Base-by-base conservation (phyloP, 2,113 vertebrate species). In the Pomatostomus ruficeps region DNA sequence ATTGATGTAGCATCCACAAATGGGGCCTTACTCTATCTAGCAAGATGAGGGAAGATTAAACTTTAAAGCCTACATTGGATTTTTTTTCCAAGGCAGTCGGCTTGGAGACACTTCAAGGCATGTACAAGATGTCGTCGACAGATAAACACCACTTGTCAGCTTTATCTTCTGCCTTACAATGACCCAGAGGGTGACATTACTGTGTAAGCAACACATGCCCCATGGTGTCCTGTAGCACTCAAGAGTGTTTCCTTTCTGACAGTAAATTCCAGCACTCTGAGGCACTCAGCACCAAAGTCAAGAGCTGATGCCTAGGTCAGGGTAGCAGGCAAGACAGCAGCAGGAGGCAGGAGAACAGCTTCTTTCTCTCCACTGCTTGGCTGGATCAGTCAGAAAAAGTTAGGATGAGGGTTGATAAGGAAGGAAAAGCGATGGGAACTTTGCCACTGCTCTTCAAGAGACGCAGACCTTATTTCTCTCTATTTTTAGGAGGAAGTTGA, bases 141-240 rank as follows among this genome's bases (percentile, higher is more conserved):
- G 96, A 96, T 97, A 93, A 96, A 96, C 95, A 96, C 93, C 91
- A 77, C 95, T 97, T 92, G 66, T 86, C 93, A 95, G 45, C 77
- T 94, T 96, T 95, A 85, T 88, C 91, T 94, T 94, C 77, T 97
- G 95, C 94, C 93, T 96, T 89, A 88, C 67, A 88, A 66, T 87
- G 92, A 96, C 96, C 94, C 92, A 87, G 89, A 92, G 95, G 90
- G 91, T 96, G 96, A 94, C 94, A 91, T 94, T 95, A 96, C 93
- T 96, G 82, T 96, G 96, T 93, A 96, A 94, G 95, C 91, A 96
- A 95, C 92, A 96, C 94, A 96, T 96, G 95, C 94, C 96, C 87
- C 14, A 3, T 72, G 94, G 97, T 96, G 95, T 97, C 96, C 87
- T 95, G 31, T 96, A 90, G 95, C 94, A 94, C 61, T 48, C 86